These are phyloP conservation scores for Sebastolobus alascanus DNA, from an alignment of 2,797 vertebrate genomes.

Conservation along the genomic window DNA sequence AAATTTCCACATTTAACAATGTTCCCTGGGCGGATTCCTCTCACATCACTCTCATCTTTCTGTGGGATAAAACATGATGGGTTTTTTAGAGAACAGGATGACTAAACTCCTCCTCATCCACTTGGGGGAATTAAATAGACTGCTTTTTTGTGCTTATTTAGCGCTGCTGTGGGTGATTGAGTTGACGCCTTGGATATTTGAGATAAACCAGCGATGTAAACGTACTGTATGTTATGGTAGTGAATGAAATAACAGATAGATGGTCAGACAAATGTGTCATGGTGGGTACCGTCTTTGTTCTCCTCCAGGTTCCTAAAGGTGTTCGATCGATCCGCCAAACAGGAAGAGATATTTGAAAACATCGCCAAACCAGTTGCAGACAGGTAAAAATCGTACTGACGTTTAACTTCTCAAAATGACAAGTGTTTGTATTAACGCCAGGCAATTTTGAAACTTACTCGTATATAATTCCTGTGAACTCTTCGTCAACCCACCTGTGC, in stretches of 20 bases:
- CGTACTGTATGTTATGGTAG: background rate
- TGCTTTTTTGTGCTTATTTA: constrained; percentile 46
- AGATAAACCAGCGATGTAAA: constrained; percentile 13
- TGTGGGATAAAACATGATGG: constrained; percentile 57
- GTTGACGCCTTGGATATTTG: constrained; percentile 13
- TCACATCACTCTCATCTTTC: constrained; percentile 61
- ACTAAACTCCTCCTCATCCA: constrained; percentile 54
- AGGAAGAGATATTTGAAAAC: constrained; percentile 94
- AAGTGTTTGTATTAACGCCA: background rate
- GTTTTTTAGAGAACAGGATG: constrained; percentile 61
- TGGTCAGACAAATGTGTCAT: background rate
- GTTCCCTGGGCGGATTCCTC: constrained; percentile 66
- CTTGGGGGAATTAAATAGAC: constrained; percentile 37
- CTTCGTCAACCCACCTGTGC: constrained; percentile 12
- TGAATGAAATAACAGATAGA: constrained; percentile 10
- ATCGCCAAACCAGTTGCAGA: constrained; percentile 96
- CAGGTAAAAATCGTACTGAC: constrained; percentile 85
- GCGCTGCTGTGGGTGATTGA: constrained; percentile 32
- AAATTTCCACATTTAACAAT: constrained; percentile 78
- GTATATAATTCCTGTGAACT: background rate
- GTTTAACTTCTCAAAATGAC: background rate
- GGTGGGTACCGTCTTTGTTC: background rate
- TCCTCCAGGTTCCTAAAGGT: constrained; percentile 92
- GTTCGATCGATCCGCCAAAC: constrained; percentile 92
- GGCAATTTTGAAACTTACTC: background rate